Percentiles rank a stretch among this genome's conserved stretches.
Evolutionary conservation across 2,888 invertebrate species (phyloP).

Genomic region (Leptopilina myrica): DNA sequence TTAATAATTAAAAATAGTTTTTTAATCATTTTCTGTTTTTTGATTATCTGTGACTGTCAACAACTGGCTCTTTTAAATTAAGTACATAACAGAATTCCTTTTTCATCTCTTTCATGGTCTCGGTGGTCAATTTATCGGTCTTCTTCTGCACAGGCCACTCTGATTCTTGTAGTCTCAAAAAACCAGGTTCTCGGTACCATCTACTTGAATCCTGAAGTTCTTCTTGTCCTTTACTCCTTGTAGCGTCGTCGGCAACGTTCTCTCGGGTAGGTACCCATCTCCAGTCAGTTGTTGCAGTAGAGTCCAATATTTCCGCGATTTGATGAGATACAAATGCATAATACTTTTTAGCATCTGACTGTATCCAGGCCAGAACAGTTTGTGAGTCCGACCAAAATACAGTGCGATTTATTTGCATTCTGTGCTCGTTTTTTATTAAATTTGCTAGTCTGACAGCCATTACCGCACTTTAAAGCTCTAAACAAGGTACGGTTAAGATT

Average conservation of each 20-base stretch:
- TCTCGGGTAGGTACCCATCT: conserved; percentile 52
- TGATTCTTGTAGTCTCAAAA: background rate
- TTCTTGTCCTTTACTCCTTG: background rate
- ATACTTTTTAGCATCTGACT: conserved; percentile 47
- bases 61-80: too few relatives aligned
- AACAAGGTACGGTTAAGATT: too few relatives aligned
- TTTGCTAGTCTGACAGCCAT: conserved; percentile 40
- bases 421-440: conserved; percentile 31
- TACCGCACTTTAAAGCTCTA: too few relatives aligned
- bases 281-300: conserved; percentile 46
- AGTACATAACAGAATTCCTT: too few relatives aligned
- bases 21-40: too few relatives aligned
- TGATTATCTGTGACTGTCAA: too few relatives aligned
- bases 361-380: conserved; percentile 50
- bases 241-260: conserved; percentile 56
- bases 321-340: conserved; percentile 53
- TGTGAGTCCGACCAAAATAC: conserved; percentile 48
- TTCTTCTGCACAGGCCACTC: too few relatives aligned
- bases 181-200: conserved; percentile 39
- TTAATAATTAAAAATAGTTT: too few relatives aligned
- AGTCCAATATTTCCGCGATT: conserved; percentile 56
- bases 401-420: conserved; percentile 13
- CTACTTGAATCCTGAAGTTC: background rate
- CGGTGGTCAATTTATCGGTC: too few relatives aligned
- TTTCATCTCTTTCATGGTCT: too few relatives aligned